Base-by-base conservation (phyloP, 2,113 vertebrate genomes). In the Oenanthe oenanthe region DNA sequence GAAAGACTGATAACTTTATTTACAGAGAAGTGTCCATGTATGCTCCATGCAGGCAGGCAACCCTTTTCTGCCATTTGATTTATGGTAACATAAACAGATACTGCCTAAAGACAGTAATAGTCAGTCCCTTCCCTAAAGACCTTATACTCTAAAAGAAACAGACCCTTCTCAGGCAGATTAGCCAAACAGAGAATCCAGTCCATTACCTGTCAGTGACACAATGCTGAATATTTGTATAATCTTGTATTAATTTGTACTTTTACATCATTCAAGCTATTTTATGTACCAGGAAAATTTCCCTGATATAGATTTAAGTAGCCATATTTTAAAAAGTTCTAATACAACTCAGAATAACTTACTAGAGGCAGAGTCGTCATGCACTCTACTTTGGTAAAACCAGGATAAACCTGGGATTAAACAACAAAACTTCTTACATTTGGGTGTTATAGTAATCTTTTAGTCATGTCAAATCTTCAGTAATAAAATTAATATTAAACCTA, bases 181-280 rank as follows among this genome's bases (percentile, higher is more conserved):
- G 18, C 3, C 48, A 34, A 83, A 71, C 61, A 96, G 12, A 72
- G 12, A 85, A 85, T 83, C 79, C 38, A 80, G 3, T 70, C 32
- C 32, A 57, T 58, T 92, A 65, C 40, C 71, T 91, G 42, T 61
- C 74, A 87, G 70, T 50, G 45, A 89, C 78, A 79, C 40, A 8
- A 61, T 60, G 66, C 79, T 80, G 60, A 80, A 71, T 93, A 73
- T 86, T 80, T 91, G 48, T 77, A 43, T 90, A 68, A 93, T 90
- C 67, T 90, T 76, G 42, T 67, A 70, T 88, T 76, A 20, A 58
- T 67, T 88, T 87, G 51, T 54, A 72, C 28, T 91, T 92, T 38
- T 45, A 61, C 67, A 85, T 57, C 28, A 67, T 36, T 77, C 56
- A 77, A 17, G 22, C 32, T 92, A 22, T 56, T 76, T 42, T 74